Base-by-base conservation (phyloP, 2,888 invertebrate genomes). In the Erebia epiphron region DNA sequence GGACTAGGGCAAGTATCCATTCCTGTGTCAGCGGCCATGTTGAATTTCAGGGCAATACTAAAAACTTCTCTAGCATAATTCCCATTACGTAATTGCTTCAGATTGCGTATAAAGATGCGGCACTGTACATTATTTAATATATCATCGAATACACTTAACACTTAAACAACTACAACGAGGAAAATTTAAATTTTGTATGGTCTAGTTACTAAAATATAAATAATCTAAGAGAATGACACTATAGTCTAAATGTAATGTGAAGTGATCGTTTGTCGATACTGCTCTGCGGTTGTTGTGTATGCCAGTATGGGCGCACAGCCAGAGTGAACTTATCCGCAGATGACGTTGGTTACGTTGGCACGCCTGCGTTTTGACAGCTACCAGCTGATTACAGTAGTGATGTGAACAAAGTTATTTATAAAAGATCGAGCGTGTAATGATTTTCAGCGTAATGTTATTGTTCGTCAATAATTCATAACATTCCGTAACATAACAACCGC, bases 1-100 rank as follows among this genome's bases (percentile, higher is more conserved):
- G 97, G 97, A 95, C 97, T 97, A 93, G 97, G 96, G 95, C 97
- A 97, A 95, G 97, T 97, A 95, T 97, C 97, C 97, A 97, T 97
- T 95, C 96, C 96, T 95, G 97, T 96, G 95, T 97, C 97, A 94
- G 97, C 97, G 95, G 97, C 97, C 97, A 97, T 97, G 94, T 96
- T 96, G 95, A 89, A 92, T 91, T 92, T 93, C 92, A 92, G 92
- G 91, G 90, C 87, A 92, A 92, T 92, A 91, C 92, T 92, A 91
- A 91, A 86, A 90, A 92, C 91, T 90, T 92, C 90, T 92, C 88
- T 91, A 92, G 91, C 92, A 93, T 92, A 92, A 92, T 92, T 93
- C 91, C 92, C 93, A 93, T 93, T 93, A 93, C 92, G 92, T 93
- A 93, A 93, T 92, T 90, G 86, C 87, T 89, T 88, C 79, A 91